Conservation (phyloP, 1,140 invertebrate species). For the Anastatus disparis region DNA sequence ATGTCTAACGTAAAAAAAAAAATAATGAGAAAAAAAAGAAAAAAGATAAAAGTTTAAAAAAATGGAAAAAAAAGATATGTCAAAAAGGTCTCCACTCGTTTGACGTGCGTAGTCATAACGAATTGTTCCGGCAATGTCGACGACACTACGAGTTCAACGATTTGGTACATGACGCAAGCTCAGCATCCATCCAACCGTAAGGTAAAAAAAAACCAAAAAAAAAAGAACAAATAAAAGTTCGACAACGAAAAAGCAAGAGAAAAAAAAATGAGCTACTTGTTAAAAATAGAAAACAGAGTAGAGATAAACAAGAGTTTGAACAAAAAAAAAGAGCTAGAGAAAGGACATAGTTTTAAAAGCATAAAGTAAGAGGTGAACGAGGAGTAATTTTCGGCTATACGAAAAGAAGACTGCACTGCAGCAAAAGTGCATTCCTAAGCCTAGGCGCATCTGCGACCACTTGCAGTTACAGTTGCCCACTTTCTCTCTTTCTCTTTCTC, state of each 20-base stretch:
- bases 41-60: too few relatives aligned
- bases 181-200: background rate
- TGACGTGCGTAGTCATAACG: slow-evolving; percentile 1
- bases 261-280: too few relatives aligned
- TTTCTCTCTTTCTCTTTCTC: slow-evolving; percentile 39
- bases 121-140: slow-evolving; percentile 6
- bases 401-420: slow-evolving; percentile 52
- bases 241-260: background rate
- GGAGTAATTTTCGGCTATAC: slow-evolving; percentile 42
- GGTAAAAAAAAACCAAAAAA: background rate
- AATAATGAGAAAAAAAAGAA: background rate
- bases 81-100: background rate
- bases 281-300: too few relatives aligned
- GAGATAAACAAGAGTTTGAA: too few relatives aligned
- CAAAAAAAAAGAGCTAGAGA: too few relatives aligned
- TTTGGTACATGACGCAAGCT: too few relatives aligned
- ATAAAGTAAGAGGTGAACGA: slow-evolving; percentile 22
- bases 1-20: too few relatives aligned
- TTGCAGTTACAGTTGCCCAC: slow-evolving; percentile 49
- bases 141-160: background rate
- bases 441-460: slow-evolving; percentile 57
- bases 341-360: too few relatives aligned
- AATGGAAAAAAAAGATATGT: too few relatives aligned
- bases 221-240: background rate
- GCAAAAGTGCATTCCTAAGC: slow-evolving; percentile 57